Evolutionary conservation across 92 coral and sea anemone genomes (phyloP).

Genomic region (Palythoa caribaeorum): DNA sequence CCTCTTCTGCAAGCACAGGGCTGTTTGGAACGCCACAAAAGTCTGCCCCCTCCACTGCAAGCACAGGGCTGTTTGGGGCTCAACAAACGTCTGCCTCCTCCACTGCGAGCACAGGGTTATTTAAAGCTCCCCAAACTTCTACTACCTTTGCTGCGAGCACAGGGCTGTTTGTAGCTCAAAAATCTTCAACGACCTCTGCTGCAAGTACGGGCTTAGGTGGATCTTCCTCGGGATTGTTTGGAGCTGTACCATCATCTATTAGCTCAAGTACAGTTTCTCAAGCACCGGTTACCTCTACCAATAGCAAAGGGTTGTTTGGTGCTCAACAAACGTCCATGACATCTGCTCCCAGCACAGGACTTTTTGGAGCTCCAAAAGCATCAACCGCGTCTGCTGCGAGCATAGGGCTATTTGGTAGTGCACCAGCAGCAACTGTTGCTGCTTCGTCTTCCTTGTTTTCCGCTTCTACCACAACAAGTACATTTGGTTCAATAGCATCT

Average conservation of each 20-base stretch:
- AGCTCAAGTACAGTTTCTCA: background rate
- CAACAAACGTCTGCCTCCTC: too few species aligned
- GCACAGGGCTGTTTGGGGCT: background rate
- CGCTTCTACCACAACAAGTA: slow-evolving; percentile 16
- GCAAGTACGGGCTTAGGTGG: background rate
- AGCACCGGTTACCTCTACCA: background rate
- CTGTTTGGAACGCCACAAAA: background rate
- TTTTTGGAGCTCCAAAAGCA: background rate
- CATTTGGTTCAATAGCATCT: slow-evolving; percentile 1
- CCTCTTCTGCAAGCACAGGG: background rate
- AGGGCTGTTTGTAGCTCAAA: background rate
- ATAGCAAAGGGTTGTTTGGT: background rate
- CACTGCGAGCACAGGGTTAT: background rate
- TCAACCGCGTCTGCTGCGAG: background rate
- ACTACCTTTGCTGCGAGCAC: background rate
- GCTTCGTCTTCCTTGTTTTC: background rate
- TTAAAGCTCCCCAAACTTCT: background rate
- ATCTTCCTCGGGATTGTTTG: background rate
- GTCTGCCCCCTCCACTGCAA: background rate
- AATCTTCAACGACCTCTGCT: background rate
- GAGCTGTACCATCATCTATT: background rate
- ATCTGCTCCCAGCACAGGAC: background rate
- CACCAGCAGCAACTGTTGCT: background rate
- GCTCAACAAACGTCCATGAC: background rate
- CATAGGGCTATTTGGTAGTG: background rate